Percentiles rank a stretch among this genome's conserved stretches.
Conservation (phyloP, 37 sponge, comb jelly and placozoan species). For the Aplysina aerophoba region DNA sequence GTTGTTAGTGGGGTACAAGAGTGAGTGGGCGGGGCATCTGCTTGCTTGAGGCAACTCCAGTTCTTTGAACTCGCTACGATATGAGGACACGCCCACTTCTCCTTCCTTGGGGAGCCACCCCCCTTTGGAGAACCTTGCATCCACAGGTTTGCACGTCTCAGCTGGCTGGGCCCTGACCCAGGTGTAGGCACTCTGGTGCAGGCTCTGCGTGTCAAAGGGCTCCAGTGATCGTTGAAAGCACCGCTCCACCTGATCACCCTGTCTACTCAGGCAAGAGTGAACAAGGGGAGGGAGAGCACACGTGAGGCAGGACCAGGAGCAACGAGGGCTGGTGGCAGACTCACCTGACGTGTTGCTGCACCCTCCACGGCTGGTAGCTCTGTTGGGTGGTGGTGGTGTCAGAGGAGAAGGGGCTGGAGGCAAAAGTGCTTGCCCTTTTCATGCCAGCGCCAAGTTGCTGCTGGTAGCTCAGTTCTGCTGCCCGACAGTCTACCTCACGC, state of each 20-base stretch:
- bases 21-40: constrained; percentile 9
- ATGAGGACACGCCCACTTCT: background rate
- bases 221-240: background rate
- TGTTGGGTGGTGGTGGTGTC: background rate
- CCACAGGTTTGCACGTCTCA: constrained; percentile 7
- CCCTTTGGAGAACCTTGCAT: background rate
- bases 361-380: background rate
- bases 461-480: background rate
- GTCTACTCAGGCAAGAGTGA: background rate
- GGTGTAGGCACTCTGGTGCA: background rate
- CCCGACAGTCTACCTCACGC: background rate
- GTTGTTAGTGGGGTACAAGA: background rate
- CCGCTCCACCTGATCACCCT: background rate
- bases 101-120: background rate
- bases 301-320: background rate
- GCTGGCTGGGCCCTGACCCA: background rate
- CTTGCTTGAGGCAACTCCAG: background rate
- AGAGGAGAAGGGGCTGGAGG: background rate
- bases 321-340: background rate
- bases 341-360: background rate
- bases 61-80: background rate
- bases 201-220: background rate
- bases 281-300: background rate
- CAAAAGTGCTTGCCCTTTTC: background rate
- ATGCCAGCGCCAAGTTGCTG: background rate